phyloP scores from a whole-genome alignment of 2,113 vertebrate species.

The Brachyhypopomus occidentalis region DNA sequence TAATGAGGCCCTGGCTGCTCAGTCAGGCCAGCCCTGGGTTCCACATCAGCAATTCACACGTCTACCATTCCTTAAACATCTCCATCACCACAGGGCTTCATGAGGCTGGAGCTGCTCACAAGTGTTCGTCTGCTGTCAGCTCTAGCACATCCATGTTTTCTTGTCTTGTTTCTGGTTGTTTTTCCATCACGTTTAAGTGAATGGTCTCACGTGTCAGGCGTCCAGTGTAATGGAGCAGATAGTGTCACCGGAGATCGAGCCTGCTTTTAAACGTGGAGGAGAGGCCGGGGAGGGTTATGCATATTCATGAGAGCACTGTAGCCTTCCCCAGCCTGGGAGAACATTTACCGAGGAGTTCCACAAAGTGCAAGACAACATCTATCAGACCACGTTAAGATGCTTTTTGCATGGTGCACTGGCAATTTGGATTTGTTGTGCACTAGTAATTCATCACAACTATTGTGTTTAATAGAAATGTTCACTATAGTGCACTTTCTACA shows the following conservation, averaged over 20 bases:
- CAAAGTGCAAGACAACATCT: slow-evolving; percentile 13
- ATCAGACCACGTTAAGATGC: background rate
- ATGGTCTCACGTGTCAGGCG: slow-evolving; percentile 4
- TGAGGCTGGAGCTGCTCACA: background rate
- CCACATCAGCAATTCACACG: background rate
- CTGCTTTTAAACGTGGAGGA: background rate
- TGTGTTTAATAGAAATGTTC: background rate
- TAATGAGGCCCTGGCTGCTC: background rate
- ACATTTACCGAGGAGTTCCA: slow-evolving; percentile 14
- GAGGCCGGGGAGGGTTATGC: background rate
- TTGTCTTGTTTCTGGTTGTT: background rate
- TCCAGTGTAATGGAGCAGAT: slow-evolving; percentile 15
- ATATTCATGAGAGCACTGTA: slow-evolving; percentile 33
- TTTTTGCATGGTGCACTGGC: background rate
- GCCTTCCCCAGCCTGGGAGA: background rate
- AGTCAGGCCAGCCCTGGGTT: background rate
- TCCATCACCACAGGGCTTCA: background rate
- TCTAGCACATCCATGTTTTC: background rate
- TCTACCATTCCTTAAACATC: background rate
- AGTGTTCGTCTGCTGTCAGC: background rate
- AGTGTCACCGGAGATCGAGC: background rate
- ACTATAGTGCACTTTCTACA: background rate
- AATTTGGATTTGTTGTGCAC: background rate
- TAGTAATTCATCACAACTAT: background rate
- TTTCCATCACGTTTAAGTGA: background rate